Evolutionary conservation across 2,888 invertebrate species (phyloP), one percentile per base, ranked within the genome.

Genomic region (Cryptus viduatorius): DNA sequence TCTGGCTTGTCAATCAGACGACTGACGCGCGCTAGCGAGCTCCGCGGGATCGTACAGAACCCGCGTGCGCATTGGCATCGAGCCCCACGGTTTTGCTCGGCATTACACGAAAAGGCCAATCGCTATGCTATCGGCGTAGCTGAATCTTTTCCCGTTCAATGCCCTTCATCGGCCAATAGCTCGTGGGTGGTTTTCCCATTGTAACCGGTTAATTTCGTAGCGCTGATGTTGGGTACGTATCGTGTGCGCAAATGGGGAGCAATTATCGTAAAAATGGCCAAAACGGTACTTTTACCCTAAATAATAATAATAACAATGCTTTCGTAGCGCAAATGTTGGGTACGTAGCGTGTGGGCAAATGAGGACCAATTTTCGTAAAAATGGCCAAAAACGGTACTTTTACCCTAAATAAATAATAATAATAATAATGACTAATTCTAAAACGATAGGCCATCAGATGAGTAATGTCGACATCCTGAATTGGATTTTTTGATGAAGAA

Each of bases 1-100:
- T 90, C 90, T 87, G 85, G 89, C 90, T 90, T 91, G 91, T 91
- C 91, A 90, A 91, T 91, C 91, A 91, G 88, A 80, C 88, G 89
- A 88, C 91, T 90, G 91, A 91, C 91, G 89, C 86, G 87, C 87
- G 82, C 4, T 37, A 86, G 84, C 81, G 84, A 67, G 71, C 31
- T 64, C 64, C 59, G 59, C 65, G 73, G 64, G 64, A 82, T 65
- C 77, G 81, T 56, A 65, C 79, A 69, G 65, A 50, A 37, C 37
- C 37, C 37, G 37, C 64, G 61, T 56, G 64, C 29, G 16, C 53
- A 69, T 8, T 19, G n/a, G 16, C 53, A 24, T 56, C 2, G 29
- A 16, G n/a, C n/a, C 19, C 19, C 53, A n/a, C 53, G 31, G 56
- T n/a, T 53, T n/a, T 24, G 29, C 46, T 73, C 46, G 73, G 73